Evolutionary conservation across 2,797 vertebrate species (phyloP), one percentile per base, ranked within the genome.

Genomic region (Rhinella marina): DNA sequence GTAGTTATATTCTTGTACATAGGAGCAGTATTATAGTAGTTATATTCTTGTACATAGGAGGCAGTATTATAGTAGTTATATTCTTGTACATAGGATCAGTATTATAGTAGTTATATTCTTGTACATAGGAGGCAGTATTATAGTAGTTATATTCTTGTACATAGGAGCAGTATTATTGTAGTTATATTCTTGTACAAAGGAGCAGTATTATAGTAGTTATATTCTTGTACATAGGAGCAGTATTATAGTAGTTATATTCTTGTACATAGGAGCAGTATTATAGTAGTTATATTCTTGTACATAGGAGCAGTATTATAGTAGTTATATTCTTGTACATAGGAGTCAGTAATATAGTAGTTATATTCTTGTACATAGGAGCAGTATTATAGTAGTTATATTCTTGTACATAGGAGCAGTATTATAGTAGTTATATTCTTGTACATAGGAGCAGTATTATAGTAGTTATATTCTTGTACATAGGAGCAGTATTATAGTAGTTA

Each of bases 21-120:
- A 62, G 59, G 59, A 11, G 23, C 21, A 64, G 61, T 64, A n/a
- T n/a, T n/a, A 64, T 64, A 64, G 7, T 64, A 64, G 61, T 64
- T 64, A 64, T 11, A n/a, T 8, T n/a, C 61, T 64, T n/a, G 23
- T n/a, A 64, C 1, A n/a, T 64, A 64, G 23, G 61, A 3, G 61
- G 61, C 61, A 64, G 61, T 64, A 64, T n/a, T 64, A 64, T 64
- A 64, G 61, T 64, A 64, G 61, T 64, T 64, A 64, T 64, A 64
- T 64, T 64, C 61, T 64, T 64, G 61, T 64, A 25, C 2, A 25
- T 64, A 64, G 61, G 61, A n/a, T 23, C 61, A n/a, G 23, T 64
- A 64, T 64, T 64, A 64, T 64, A 64, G 61, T 64, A 64, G 61
- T 64, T 64, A 64, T 64, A 64, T n/a, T 64, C 61, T 64, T 64